phyloP scores from a whole-genome alignment of 2,113 vertebrate species.

The Lasiurus cinereus region DNA sequence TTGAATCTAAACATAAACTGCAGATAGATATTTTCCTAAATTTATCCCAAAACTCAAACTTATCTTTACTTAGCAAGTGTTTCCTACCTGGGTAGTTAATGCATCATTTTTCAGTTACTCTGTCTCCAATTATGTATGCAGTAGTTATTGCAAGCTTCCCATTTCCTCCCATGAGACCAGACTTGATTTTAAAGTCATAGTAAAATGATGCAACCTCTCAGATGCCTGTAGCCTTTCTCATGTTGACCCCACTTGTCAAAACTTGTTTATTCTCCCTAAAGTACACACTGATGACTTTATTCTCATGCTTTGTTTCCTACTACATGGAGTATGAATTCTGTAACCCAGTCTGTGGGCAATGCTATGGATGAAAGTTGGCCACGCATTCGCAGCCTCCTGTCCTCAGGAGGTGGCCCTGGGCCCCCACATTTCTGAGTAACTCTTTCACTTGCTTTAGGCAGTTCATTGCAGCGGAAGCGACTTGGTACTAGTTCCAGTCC shows the following conservation, averaged over 20 bases:
- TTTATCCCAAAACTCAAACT: neutral
- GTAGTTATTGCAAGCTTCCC: neutral
- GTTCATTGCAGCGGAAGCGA: accelerated
- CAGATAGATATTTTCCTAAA: constrained; percentile 49
- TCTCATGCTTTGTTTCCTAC: neutral
- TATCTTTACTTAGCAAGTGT: neutral
- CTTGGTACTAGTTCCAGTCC: accelerated
- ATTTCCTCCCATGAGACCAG: neutral
- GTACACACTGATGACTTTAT: neutral
- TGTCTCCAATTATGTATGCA: neutral
- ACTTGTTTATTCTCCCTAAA: neutral
- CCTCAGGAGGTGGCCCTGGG: neutral
- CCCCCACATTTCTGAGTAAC: neutral
- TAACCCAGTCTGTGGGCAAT: neutral
- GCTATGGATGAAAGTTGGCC: neutral
- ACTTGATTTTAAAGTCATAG: neutral
- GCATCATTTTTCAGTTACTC: neutral
- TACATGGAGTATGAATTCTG: neutral
- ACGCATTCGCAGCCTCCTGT: neutral
- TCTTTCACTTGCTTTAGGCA: neutral
- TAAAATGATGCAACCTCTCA: neutral
- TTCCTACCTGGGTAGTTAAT: neutral
- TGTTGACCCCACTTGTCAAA: neutral
- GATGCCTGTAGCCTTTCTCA: neutral
- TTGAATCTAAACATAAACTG: constrained; percentile 35